A percentile compares a stretch with the other conserved stretches of the same genome.
phyloP scores from a whole-genome alignment of 1,140 invertebrate species.

The Nomia melanderi region DNA sequence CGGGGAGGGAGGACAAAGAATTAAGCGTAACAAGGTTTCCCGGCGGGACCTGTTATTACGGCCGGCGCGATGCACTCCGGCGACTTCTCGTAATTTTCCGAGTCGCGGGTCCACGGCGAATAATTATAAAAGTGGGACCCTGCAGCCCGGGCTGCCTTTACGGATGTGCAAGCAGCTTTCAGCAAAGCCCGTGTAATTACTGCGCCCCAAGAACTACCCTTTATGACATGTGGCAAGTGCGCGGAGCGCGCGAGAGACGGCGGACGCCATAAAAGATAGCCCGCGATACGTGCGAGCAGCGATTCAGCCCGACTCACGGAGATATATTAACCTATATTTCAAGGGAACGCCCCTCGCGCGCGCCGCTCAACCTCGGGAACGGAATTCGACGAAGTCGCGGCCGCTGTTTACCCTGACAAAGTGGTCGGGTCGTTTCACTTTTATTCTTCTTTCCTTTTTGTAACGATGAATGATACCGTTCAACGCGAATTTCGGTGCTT shows the following conservation, averaged over 20 bases:
- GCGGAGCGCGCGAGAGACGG: neutral
- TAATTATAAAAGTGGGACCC: conserved; percentile 41
- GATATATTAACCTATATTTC: conserved; percentile 47
- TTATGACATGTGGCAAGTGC: conserved; percentile 17
- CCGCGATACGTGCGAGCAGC: neutral
- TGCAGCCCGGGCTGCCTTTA: conserved; percentile 20
- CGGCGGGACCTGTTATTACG: conserved; percentile 30
- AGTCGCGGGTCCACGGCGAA: conserved; percentile 24
- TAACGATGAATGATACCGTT: no score
- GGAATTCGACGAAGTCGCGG: neutral
- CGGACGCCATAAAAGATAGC: conserved; percentile 32
- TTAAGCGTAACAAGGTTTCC: conserved; percentile 46
- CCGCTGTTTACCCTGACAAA: neutral
- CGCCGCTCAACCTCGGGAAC: neutral
- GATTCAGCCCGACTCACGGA: conserved; percentile 19
- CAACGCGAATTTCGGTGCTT: no score
- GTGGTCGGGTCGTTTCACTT: neutral
- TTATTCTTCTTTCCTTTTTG: neutral
- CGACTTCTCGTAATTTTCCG: conserved; percentile 30
- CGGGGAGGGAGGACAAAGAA: conserved; percentile 4
- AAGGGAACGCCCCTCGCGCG: neutral
- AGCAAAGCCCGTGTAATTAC: conserved; percentile 41
- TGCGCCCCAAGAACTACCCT: conserved; percentile 36
- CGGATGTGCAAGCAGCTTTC: conserved; percentile 41
- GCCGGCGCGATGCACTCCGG: conserved; percentile 20